phyloP scores from a whole-genome alignment of 1,140 invertebrate species.

The Drosophila repletoides region DNA sequence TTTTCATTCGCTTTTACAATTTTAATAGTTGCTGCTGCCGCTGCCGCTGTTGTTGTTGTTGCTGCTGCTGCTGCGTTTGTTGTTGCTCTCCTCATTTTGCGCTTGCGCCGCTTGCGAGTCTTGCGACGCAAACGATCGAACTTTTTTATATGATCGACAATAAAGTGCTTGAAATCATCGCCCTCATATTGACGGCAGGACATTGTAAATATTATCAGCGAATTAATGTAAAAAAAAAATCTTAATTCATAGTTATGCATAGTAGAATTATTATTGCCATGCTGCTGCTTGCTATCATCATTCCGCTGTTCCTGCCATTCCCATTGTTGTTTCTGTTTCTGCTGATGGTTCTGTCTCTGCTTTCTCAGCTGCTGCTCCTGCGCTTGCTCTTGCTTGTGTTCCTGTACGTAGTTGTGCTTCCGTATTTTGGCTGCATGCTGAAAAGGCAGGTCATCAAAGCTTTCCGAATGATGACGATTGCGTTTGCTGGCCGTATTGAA shows the following conservation, averaged over 20 bases:
- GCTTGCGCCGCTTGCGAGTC: constrained; percentile 69
- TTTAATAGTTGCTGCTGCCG: neutral
- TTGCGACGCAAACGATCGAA: constrained; percentile 74
- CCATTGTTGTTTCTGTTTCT: neutral
- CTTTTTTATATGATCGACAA: constrained; percentile 62
- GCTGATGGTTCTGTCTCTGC: neutral
- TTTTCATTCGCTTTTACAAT: neutral
- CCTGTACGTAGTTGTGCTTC: constrained; percentile 51
- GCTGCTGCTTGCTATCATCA: neutral
- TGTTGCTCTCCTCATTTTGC: constrained; percentile 28
- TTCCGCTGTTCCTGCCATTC: neutral
- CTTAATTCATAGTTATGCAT: constrained; percentile 65
- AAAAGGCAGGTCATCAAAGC: constrained; percentile 10
- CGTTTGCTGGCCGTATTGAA: constrained; percentile 44
- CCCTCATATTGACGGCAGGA: constrained; percentile 65
- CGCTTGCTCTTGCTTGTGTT: constrained; percentile 3
- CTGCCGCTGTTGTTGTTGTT: neutral
- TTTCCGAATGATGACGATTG: constrained; percentile 28
- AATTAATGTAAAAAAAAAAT: constrained; percentile 81
- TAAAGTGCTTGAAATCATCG: constrained; percentile 73
- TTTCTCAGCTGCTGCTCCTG: neutral
- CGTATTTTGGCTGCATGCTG: constrained; percentile 47
- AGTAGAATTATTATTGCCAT: constrained; percentile 31
- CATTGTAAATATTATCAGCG: constrained; percentile 72
- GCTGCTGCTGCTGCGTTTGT: constrained; percentile 6